Evolutionary conservation across 2,113 vertebrate species (phyloP).

Genomic region (Platanista minor): DNA sequence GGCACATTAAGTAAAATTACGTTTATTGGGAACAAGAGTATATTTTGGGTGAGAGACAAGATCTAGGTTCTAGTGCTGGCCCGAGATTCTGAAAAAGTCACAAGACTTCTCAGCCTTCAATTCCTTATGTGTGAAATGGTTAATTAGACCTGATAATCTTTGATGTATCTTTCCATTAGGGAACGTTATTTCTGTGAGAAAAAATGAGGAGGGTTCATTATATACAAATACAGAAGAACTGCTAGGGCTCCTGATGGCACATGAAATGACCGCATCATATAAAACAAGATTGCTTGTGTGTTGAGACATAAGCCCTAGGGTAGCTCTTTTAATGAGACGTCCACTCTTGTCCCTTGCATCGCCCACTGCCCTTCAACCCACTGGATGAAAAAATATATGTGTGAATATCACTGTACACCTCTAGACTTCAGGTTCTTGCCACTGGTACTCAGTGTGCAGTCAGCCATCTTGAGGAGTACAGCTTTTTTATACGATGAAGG

Average conservation of each 20-base stretch:
- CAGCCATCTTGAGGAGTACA: neutral
- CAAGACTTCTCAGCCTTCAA: neutral
- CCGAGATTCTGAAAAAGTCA: neutral
- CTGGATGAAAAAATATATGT: neutral
- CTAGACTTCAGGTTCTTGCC: neutral
- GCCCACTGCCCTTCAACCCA: neutral
- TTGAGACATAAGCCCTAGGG: neutral
- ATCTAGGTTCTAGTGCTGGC: neutral
- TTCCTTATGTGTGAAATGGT: neutral
- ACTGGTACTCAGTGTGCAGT: rapidly evolving
- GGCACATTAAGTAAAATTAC: neutral
- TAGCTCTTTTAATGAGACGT: neutral
- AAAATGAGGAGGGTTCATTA: neutral
- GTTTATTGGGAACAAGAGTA: neutral
- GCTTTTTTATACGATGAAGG: neutral
- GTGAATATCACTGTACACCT: neutral
- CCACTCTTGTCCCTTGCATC: too few relatives aligned
- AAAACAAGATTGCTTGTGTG: neutral
- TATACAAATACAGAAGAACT: neutral
- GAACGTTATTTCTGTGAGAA: neutral
- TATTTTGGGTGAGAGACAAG: neutral
- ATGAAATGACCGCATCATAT: neutral
- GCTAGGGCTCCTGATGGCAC: neutral
- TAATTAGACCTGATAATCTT: neutral
- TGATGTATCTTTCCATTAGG: neutral